A percentile compares a stretch with the other conserved stretches of the same genome.
These are phyloP conservation scores for Pao palembangensis DNA, from an alignment of 2,113 vertebrate genomes.

Conservation along the genomic window DNA sequence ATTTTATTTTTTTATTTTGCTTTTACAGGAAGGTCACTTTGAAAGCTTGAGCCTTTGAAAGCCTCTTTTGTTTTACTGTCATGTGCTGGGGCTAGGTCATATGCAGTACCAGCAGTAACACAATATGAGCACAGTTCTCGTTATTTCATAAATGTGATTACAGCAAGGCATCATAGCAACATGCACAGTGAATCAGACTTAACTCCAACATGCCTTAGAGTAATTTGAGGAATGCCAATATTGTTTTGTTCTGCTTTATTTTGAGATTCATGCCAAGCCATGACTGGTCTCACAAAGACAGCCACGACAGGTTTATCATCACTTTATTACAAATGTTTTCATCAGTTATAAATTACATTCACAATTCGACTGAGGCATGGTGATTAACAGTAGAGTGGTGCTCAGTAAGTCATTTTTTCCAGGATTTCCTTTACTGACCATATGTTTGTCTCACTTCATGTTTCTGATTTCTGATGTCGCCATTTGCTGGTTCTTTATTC, in stretches of 20 bases:
- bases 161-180: slow-evolving; percentile 38
- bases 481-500: slow-evolving; percentile 49
- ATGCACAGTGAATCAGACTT: slow-evolving; percentile 30
- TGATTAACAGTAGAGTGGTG: too few relatives aligned
- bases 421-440: not conserved
- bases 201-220: not conserved
- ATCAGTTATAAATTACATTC: too few relatives aligned
- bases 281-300: too few relatives aligned
- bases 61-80: slow-evolving; percentile 46
- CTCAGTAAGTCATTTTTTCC: too few relatives aligned
- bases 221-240: not conserved
- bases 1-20: too few relatives aligned
- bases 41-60: slow-evolving; percentile 36
- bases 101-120: slow-evolving; percentile 20
- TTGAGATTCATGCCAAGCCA: too few relatives aligned
- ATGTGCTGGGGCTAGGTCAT: slow-evolving; percentile 34
- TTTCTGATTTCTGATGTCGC: slow-evolving; percentile 26
- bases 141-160: slow-evolving; percentile 64
- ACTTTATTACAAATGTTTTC: too few relatives aligned
- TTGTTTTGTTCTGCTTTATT: too few relatives aligned
- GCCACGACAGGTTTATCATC: too few relatives aligned
- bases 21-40: slow-evolving; percentile 21
- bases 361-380: too few relatives aligned
- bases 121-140: slow-evolving; percentile 45
- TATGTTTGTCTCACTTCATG: not conserved